Conservation (phyloP, 2,888 invertebrate species). For the Boloria selene region DNA sequence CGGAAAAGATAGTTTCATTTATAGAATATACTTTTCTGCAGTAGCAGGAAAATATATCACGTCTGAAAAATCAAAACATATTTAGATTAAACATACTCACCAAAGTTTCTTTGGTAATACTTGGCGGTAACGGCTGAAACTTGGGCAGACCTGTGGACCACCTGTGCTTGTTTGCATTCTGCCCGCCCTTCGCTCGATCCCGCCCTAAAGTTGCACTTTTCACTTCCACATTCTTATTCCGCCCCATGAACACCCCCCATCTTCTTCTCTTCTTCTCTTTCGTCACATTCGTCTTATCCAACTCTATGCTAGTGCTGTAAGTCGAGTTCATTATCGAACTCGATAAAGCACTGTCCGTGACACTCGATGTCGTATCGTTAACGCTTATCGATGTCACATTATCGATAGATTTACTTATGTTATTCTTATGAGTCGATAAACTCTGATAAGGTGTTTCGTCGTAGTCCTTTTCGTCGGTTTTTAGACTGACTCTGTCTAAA, state of each 20-base stretch:
- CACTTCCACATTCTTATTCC: conserved; percentile 80
- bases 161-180: conserved; percentile 72
- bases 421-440: conserved; percentile 66
- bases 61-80: background rate
- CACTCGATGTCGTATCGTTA: conserved; percentile 49
- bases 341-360: conserved; percentile 55
- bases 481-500: conserved; percentile 63
- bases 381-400: conserved; percentile 72
- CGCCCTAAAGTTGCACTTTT: conserved; percentile 87
- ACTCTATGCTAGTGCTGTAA: conserved; percentile 60
- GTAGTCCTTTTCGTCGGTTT: conserved; percentile 59
- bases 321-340: conserved; percentile 60
- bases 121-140: conserved; percentile 87
- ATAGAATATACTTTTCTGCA: too few relatives aligned
- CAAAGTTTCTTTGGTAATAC: conserved; percentile 91
- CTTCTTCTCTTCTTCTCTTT: conserved; percentile 85
- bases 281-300: conserved; percentile 56
- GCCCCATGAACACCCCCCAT: conserved; percentile 87
- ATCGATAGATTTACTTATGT: conserved; percentile 59
- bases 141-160: conserved; percentile 89
- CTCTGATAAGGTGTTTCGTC: conserved; percentile 78
- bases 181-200: conserved; percentile 80
- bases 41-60: too few relatives aligned
- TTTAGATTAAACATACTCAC: conserved; percentile 65
- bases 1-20: too few relatives aligned